phyloP scores from a whole-genome alignment of 2,113 vertebrate species.

The Neopipo cinnamomea region DNA sequence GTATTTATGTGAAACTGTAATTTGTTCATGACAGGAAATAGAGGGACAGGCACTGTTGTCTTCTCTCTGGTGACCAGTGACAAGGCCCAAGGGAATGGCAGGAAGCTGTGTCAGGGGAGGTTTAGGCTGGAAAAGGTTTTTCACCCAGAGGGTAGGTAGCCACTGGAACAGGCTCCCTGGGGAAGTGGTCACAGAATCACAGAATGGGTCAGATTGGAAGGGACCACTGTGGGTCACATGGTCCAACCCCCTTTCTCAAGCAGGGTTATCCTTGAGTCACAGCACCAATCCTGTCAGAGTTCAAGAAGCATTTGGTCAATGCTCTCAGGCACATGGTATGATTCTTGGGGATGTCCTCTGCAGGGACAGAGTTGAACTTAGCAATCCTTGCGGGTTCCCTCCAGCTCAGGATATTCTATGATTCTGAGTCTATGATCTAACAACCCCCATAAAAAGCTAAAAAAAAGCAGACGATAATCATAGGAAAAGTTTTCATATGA shows the following conservation, averaged over 20 bases:
- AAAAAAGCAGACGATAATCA: background rate
- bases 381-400: background rate
- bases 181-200: background rate
- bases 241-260: background rate
- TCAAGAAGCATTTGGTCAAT: background rate
- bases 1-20: background rate
- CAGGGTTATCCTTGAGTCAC: background rate
- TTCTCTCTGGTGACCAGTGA: background rate
- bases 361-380: background rate
- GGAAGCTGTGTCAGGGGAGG: background rate
- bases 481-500: background rate
- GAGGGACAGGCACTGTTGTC: too few relatives aligned
- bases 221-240: background rate
- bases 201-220: background rate
- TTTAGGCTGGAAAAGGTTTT: background rate
- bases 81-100: background rate
- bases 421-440: background rate
- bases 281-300: background rate
- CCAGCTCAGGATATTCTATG: background rate
- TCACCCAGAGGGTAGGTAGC: background rate
- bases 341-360: background rate
- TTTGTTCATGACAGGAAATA: background rate
- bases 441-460: rapidly evolving
- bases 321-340: background rate
- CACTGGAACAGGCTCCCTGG: background rate